These are phyloP conservation scores for Drosophila ananassae DNA, from an alignment of 1,140 invertebrate species.

Conservation along the genomic window DNA sequence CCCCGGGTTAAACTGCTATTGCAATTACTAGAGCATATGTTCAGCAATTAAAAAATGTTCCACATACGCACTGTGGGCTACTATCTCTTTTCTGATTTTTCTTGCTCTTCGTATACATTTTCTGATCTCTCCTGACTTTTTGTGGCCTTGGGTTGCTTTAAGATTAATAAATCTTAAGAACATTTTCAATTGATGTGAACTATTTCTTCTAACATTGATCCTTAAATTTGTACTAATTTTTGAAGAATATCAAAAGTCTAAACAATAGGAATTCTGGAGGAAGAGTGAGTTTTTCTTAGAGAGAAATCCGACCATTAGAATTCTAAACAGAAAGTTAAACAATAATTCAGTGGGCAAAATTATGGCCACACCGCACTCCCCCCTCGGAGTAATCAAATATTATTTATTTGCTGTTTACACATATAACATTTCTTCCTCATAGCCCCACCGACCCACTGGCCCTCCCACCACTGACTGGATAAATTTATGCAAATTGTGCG, in stretches of 20 bases:
- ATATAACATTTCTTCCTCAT: constrained; percentile 60
- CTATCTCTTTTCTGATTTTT: constrained; percentile 38
- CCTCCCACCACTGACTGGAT: constrained; percentile 13
- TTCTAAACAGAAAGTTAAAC: constrained; percentile 59
- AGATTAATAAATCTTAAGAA: constrained; percentile 13
- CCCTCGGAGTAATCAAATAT: constrained; percentile 69
- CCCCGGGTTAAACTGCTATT: constrained; percentile 51
- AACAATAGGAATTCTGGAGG: background rate
- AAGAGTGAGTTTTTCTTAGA: background rate
- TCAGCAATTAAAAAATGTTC: constrained; percentile 71
- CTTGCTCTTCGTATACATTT: constrained; percentile 26
- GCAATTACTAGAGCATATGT: constrained; percentile 74
- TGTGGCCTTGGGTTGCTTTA: constrained; percentile 29
- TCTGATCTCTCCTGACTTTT: constrained; percentile 28
- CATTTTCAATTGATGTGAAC: constrained; percentile 3
- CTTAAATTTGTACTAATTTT: constrained; percentile 15
- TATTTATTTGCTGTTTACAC: constrained; percentile 79
- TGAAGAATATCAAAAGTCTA: background rate
- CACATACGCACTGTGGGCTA: constrained; percentile 66
- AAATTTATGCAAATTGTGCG: constrained; percentile 80
- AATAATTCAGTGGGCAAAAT: constrained; percentile 61
- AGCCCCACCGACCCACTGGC: background rate
- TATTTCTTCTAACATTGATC: constrained; percentile 39
- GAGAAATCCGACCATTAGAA: constrained; percentile 27
- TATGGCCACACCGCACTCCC: constrained; percentile 29